Evolutionary conservation across 2,888 invertebrate species (phyloP).

Genomic region (Choreutis nemorana): DNA sequence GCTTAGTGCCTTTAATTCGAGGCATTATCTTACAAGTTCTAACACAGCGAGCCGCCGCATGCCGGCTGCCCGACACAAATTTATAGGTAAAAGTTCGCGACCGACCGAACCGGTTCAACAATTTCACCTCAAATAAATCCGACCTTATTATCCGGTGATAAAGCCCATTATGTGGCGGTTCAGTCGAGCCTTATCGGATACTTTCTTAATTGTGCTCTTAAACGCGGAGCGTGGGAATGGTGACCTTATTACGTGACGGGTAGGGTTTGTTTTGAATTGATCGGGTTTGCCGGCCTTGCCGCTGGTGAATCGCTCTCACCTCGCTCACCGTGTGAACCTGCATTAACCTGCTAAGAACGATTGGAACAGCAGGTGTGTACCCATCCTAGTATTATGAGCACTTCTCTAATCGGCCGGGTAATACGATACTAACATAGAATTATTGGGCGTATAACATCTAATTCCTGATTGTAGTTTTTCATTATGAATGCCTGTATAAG

Average conservation of each 20-base stretch:
- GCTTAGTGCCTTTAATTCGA: too few species aligned
- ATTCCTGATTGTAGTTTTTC: constrained; percentile 49
- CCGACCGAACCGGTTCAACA: constrained; percentile 50
- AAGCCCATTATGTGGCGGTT: constrained; percentile 28
- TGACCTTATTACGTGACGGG: constrained; percentile 39
- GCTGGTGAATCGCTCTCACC: constrained; percentile 61
- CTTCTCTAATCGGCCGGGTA: constrained; percentile 44
- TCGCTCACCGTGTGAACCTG: constrained; percentile 62
- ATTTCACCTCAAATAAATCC: constrained; percentile 22
- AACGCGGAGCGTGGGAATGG: constrained; percentile 36
- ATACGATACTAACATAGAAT: constrained; percentile 36
- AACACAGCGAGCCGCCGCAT: constrained; percentile 40
- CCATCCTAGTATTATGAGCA: constrained; percentile 27
- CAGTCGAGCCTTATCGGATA: constrained; percentile 44
- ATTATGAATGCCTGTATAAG: constrained; percentile 35
- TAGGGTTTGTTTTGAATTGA: constrained; percentile 41
- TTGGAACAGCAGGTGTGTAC: constrained; percentile 41
- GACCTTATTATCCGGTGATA: constrained; percentile 29
- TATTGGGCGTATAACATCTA: constrained; percentile 48
- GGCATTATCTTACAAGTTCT: constrained; percentile 20
- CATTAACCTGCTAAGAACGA: constrained; percentile 53
- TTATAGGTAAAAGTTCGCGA: constrained; percentile 68
- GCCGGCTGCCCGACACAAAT: constrained; percentile 59
- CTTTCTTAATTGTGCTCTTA: constrained; percentile 62
- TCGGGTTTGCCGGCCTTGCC: constrained; percentile 54